These are phyloP conservation scores for Euplexia lucipara DNA, from an alignment of 2,888 invertebrate genomes.

Conservation along the genomic window DNA sequence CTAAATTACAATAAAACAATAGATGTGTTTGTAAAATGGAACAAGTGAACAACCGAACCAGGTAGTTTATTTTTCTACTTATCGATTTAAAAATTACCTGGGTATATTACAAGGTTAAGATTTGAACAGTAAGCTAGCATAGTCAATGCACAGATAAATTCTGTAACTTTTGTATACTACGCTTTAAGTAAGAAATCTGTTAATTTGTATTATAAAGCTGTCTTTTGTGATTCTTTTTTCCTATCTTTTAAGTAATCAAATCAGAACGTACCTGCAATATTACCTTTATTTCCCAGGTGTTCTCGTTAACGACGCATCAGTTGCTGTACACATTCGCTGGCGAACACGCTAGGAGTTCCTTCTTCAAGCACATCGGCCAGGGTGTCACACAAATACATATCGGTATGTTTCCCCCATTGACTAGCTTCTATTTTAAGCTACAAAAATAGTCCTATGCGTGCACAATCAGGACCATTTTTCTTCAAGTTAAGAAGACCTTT, in stretches of 20 bases:
- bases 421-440: too few species aligned
- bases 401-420: conserved; percentile 71
- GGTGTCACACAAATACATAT: conserved; percentile 99
- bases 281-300: conserved; percentile 92
- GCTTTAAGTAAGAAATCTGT: not conserved
- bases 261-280: not conserved
- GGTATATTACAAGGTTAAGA: too few species aligned
- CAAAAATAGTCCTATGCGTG: too few species aligned
- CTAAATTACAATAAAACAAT: too few species aligned
- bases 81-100: too few species aligned
- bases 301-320: conserved; percentile 97
- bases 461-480: too few species aligned
- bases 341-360: conserved; percentile 98
- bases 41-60: too few species aligned
- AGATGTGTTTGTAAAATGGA: too few species aligned
- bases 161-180: not conserved
- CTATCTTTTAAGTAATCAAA: not conserved
- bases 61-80: not conserved
- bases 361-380: conserved; percentile 99
- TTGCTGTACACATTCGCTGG: conserved; percentile 96
- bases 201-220: conserved; percentile 1
- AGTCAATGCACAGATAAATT: not conserved
- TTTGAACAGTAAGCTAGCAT: not conserved
- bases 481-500: too few species aligned
- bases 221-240: not conserved